Percentiles rank a stretch among this genome's conserved stretches.
phyloP scores from a whole-genome alignment of 2,888 invertebrate genomes.

The Dasypogon diadema region DNA sequence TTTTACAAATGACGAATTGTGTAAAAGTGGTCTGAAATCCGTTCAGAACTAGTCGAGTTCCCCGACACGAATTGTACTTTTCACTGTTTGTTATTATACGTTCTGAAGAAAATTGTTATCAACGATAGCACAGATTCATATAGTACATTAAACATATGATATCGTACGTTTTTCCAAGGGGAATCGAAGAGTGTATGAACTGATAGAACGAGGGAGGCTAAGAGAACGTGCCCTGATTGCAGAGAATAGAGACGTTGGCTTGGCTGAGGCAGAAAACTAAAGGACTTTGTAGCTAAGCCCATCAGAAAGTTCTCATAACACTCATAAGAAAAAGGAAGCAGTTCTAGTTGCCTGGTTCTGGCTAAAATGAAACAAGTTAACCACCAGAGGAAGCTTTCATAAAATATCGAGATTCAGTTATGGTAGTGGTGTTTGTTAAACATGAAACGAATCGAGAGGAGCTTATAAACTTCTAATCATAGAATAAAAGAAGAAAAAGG shows the following conservation, averaged over 20 bases:
- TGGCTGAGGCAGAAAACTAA: background rate
- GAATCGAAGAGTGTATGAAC: too few species aligned
- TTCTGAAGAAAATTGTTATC: too few species aligned
- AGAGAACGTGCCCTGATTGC: background rate
- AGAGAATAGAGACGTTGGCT: background rate
- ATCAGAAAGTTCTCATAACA: background rate
- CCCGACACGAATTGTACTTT: too few species aligned
- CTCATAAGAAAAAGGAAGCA: conserved; percentile 23
- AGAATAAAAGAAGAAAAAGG: conserved; percentile 16
- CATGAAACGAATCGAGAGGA: conserved; percentile 16
- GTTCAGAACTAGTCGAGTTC: too few species aligned
- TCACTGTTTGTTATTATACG: too few species aligned
- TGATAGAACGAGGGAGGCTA: background rate
- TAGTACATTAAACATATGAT: too few species aligned
- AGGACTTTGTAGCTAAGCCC: background rate
- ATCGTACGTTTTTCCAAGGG: too few species aligned
- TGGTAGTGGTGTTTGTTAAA: conserved; percentile 37
- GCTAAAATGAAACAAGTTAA: conserved; percentile 5
- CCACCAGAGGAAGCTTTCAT: conserved; percentile 25
- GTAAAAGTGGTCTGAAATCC: too few species aligned
- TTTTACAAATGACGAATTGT: too few species aligned
- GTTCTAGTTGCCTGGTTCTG: conserved; percentile 16
- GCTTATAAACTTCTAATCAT: conserved; percentile 27
- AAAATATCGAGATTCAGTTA: conserved; percentile 30
- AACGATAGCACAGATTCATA: too few species aligned